phyloP scores from a whole-genome alignment of 2,888 invertebrate genomes.

The Yponomeuta sedellus region DNA sequence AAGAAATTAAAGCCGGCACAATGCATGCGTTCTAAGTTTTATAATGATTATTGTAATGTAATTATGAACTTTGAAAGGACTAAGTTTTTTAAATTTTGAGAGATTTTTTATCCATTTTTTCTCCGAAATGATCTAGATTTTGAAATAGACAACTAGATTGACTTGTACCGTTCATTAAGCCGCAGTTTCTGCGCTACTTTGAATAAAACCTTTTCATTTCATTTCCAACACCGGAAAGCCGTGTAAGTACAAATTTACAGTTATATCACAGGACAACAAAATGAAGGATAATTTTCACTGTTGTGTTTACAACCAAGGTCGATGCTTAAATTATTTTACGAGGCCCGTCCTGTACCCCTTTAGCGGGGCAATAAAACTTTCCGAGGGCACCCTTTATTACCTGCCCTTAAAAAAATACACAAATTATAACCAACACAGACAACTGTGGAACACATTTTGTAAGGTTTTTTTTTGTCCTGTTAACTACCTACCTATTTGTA shows the following conservation, averaged over 20 bases:
- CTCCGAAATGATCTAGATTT: no score
- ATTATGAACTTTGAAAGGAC: no score
- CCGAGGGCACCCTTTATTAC: conserved; percentile 53
- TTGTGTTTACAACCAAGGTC: conserved; percentile 36
- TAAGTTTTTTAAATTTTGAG: no score
- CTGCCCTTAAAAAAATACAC: conserved; percentile 26
- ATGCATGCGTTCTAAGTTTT: no score
- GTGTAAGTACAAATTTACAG: conserved; percentile 33
- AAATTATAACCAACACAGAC: background rate
- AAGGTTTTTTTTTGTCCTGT: background rate
- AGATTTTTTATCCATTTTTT: no score
- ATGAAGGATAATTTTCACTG: conserved; percentile 34
- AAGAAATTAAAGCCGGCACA: no score
- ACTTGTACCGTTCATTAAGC: no score
- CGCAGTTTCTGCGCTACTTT: no score
- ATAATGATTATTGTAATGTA: no score
- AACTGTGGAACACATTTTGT: background rate
- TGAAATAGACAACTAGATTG: no score
- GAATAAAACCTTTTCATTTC: no score
- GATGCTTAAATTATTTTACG: conserved; percentile 54
- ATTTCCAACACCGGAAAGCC: conserved; percentile 4
- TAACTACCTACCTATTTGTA: no score
- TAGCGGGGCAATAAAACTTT: conserved; percentile 62
- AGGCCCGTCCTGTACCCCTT: conserved; percentile 47
- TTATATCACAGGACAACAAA: conserved; percentile 32